Percentiles rank a stretch among this genome's conserved stretches.
Conservation (phyloP, 2,888 invertebrate species). For the Noctua pronuba region DNA sequence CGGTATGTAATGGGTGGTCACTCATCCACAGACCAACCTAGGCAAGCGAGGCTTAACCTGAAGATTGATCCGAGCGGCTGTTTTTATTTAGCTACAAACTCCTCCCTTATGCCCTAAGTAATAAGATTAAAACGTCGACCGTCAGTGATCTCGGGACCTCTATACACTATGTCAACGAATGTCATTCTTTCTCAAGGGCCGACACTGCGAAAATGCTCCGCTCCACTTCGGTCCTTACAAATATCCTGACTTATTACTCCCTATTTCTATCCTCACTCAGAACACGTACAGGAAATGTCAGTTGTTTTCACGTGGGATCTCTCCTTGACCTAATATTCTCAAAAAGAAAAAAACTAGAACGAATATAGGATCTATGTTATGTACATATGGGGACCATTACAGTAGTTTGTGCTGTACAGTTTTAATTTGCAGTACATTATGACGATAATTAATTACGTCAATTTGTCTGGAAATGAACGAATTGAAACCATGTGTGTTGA, state of each 20-base stretch:
- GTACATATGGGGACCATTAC: background rate
- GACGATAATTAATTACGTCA: background rate
- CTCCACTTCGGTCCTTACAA: constrained; percentile 28
- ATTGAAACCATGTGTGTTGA: constrained; percentile 4
- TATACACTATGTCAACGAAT: background rate
- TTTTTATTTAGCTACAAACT: no score
- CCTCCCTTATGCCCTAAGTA: no score
- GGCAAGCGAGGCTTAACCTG: no score
- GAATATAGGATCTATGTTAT: constrained; percentile 1
- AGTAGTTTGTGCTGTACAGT: background rate
- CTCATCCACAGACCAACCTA: no score
- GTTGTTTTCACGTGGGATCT: constrained; percentile 32
- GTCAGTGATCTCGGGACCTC: background rate
- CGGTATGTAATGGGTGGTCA: no score
- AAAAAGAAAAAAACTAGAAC: constrained; percentile 23
- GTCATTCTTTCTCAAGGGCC: background rate
- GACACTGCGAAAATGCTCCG: constrained; percentile 9
- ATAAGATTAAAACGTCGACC: no score
- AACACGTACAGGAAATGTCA: constrained; percentile 35
- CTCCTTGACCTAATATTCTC: constrained; percentile 58
- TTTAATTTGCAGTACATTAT: background rate
- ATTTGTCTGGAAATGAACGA: background rate
- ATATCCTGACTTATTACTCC: constrained; percentile 54
- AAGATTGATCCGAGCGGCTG: no score
- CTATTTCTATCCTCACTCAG: constrained; percentile 31